These are phyloP conservation scores for Melitaea athalia DNA, from an alignment of 2,888 invertebrate species.

Conservation along the genomic window DNA sequence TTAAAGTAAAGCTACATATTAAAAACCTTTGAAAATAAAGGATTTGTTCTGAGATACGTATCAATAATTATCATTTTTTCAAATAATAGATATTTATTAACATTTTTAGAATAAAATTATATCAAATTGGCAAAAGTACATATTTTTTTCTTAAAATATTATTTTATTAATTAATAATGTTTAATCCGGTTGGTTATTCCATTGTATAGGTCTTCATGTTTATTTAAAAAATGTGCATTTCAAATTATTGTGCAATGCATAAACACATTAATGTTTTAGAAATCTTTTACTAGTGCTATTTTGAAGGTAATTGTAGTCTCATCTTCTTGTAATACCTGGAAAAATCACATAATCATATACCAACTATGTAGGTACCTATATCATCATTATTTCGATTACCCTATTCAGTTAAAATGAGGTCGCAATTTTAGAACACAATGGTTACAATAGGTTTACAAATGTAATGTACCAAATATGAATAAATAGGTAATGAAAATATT, in stretches of 20 bases:
- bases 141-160: too few relatives aligned
- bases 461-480: not conserved
- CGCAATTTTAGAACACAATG: not conserved
- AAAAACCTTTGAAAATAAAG: too few relatives aligned
- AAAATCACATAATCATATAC: not conserved
- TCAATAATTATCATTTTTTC: too few relatives aligned
- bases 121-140: too few relatives aligned
- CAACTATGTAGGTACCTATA: not conserved
- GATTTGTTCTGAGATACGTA: too few relatives aligned
- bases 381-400: too few relatives aligned
- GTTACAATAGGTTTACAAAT: slow-evolving; percentile 11
- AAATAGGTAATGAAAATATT: slow-evolving; percentile 10
- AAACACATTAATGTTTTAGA: not conserved
- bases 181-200: not conserved
- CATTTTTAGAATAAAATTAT: too few relatives aligned
- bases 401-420: too few relatives aligned
- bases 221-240: not conserved
- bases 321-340: slow-evolving; percentile 5
- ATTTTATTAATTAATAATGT: too few relatives aligned
- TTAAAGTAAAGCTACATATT: too few relatives aligned
- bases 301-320: slow-evolving; percentile 5
- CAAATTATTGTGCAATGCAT: slow-evolving; percentile 5
- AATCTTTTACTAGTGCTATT: not conserved
- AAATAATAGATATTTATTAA: too few relatives aligned
- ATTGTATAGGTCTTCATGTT: not conserved